Base-by-base conservation (phyloP, 2,113 vertebrate species). In the Gadus chalcogrammus region DNA sequence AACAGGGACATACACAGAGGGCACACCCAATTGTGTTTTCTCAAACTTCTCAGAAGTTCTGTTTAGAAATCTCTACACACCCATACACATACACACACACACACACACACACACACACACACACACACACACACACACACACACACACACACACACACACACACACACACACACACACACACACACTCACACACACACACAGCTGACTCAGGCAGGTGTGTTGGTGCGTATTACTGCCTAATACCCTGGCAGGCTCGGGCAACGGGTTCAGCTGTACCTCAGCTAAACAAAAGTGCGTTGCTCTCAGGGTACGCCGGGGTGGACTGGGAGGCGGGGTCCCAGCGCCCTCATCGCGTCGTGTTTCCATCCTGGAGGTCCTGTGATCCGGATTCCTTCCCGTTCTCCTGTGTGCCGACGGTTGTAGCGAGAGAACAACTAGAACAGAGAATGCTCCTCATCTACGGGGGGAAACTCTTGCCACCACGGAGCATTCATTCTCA, bases 391-490 rank as follows among this genome's bases (percentile, higher is more conserved):
- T 64, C 71, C 53, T 24, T 79, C 52, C 62, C 64, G 55, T 56
- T 71, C 42, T 48, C 42, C 42, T 9, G 42, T 48, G 42, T 48
- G 2, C 42, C 1, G 42, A 48, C 42, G 11, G 38, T 8, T 42
- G 38, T 42, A 48, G 11, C 12, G 42, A 48, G 42, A 48, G 12
- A 48, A 48, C 8, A 48, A 48, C 71, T 28, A 82, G 76, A 79
- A 65, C 61, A 76, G 70, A 56, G 22, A 1, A 52, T 58, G 52
- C 18, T 28, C 72, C 76, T 85, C 79, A 85, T 87, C 64, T 42
- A 4, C 20, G 52, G 86, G 82, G 89, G 79, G 63, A 18, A 88
- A 86, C 85, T 88, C 89, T 86, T 74, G 76, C 74, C 68, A 84
- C 87, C 80, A 18, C 80, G 78, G 69, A 77, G 65, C 70, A 78